These are phyloP conservation scores for Eumacrocentrus americanus DNA, from an alignment of 2,888 invertebrate species.

Conservation along the genomic window DNA sequence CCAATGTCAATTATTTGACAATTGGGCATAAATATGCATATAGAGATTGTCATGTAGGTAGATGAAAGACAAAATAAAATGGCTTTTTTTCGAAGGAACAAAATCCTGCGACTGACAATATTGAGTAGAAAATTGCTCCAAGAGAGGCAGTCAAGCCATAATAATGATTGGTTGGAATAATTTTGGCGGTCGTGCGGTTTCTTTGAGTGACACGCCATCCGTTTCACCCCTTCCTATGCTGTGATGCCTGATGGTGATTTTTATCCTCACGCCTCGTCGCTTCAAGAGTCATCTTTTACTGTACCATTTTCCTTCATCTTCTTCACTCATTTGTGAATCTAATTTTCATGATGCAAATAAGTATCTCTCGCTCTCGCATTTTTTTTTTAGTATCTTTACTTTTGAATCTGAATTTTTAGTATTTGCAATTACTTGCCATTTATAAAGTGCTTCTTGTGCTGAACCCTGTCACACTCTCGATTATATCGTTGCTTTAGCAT, in stretches of 20 bases:
- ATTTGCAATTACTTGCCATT: neutral
- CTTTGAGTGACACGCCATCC: constrained; percentile 57
- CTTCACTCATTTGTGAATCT: neutral
- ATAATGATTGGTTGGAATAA: constrained; percentile 57
- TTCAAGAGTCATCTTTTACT: no score
- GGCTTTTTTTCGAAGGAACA: neutral
- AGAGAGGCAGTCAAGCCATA: constrained; percentile 44
- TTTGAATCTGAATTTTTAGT: neutral
- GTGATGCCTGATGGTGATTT: constrained; percentile 43
- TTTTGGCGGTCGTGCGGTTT: constrained; percentile 51
- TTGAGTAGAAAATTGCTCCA: constrained; percentile 54
- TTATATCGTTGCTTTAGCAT: constrained; percentile 5
- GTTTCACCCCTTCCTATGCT: constrained; percentile 23
- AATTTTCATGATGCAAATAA: neutral
- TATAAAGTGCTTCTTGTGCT: neutral
- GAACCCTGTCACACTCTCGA: neutral
- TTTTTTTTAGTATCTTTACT: no score
- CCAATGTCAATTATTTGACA: neutral
- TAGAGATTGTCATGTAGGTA: neutral
- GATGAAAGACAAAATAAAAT: neutral
- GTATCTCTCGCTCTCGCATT: no score
- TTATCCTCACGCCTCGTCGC: constrained; percentile 1
- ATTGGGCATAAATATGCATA: constrained; percentile 5
- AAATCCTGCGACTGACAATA: constrained; percentile 44
- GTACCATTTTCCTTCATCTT: neutral